These are phyloP conservation scores for Cheirogaleus major DNA, from an alignment of 2,797 vertebrate genomes.

Conservation along the genomic window DNA sequence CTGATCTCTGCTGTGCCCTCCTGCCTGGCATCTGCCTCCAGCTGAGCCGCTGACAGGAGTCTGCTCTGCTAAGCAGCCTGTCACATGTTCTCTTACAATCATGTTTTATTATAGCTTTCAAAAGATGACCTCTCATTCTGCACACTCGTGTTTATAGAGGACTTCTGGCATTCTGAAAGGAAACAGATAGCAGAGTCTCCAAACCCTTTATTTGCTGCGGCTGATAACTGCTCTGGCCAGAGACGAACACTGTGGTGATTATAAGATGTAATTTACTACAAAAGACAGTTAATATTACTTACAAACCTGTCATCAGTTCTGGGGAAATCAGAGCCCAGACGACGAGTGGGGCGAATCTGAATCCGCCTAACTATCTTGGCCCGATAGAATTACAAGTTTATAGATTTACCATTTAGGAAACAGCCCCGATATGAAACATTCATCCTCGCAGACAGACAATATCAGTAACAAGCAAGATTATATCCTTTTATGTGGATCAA, in stretches of 20 bases:
- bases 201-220: slow-evolving; percentile 72
- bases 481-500: slow-evolving; percentile 65
- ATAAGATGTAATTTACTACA: slow-evolving; percentile 73
- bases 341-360: slow-evolving; percentile 45
- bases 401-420: slow-evolving; percentile 65
- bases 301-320: slow-evolving; percentile 73
- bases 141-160: slow-evolving; percentile 71
- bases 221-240: slow-evolving; percentile 72
- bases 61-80: neutral
- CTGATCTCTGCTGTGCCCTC: neutral
- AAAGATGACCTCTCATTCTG: slow-evolving; percentile 60
- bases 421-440: slow-evolving; percentile 56
- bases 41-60: neutral
- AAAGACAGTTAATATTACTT: slow-evolving; percentile 77
- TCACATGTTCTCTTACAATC: slow-evolving; percentile 69
- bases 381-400: slow-evolving; percentile 67
- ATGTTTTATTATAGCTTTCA: slow-evolving; percentile 79
- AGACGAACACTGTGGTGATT: slow-evolving; percentile 35
- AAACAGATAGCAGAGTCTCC: slow-evolving; percentile 53
- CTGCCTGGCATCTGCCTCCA: neutral
- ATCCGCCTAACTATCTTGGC: slow-evolving; percentile 54
- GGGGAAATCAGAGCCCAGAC: slow-evolving; percentile 54
- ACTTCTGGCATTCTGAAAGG: slow-evolving; percentile 78
- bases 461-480: slow-evolving; percentile 70
- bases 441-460: slow-evolving; percentile 44